Evolutionary conservation across 2,888 invertebrate species (phyloP), one percentile per base, ranked within the genome.

Genomic region (Pseudoips prasinana): DNA sequence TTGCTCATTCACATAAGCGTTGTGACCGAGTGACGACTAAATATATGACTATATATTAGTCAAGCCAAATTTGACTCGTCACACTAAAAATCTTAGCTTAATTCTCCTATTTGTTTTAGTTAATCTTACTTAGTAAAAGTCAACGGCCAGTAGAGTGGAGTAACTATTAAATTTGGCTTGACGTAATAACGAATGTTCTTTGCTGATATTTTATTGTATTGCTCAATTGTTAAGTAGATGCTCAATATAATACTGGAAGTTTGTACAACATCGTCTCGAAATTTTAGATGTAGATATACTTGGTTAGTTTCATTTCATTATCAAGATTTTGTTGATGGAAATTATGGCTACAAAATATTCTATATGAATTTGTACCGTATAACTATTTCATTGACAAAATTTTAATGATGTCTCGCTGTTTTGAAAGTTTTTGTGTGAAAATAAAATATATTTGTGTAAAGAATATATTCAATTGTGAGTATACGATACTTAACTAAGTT

Each of bases 81-180:
- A 25, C 38, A 28, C 23, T 31, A 23, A 55, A 43, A 37, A n/a
- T 7, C 33, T 7, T 44, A 29, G 11, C 29, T 39, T 11, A 8
- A 40, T 7, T 34, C 10, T 29, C 10, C 32, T 25, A 11, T n/a
- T 22, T 22, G 10, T 28, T n/a, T n/a, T n/a, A n/a, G n/a, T 24
- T 27, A 39, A 33, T 32, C 24, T 28, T 27, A 41, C 29, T 29
- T 51, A n/a, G 31, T 44, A 45, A 35, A 31, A 43, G 41, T 42
- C 20, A 39, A 44, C 31, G 65, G 67, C 63, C 65, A 66, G 65
- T 65, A 62, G 38, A 40, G 10, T 40, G 27, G 25, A 22, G 14
- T 20, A 34, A 19, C 22, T 29, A 34, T 57, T 58, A 32, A 40
- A 41, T 50, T 59, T 55, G 50, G 53, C 53, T 64, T 55, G 50